Evolutionary conservation across 2,888 invertebrate species (phyloP).

Genomic region (Pseudococcus jackbeardsleyi): DNA sequence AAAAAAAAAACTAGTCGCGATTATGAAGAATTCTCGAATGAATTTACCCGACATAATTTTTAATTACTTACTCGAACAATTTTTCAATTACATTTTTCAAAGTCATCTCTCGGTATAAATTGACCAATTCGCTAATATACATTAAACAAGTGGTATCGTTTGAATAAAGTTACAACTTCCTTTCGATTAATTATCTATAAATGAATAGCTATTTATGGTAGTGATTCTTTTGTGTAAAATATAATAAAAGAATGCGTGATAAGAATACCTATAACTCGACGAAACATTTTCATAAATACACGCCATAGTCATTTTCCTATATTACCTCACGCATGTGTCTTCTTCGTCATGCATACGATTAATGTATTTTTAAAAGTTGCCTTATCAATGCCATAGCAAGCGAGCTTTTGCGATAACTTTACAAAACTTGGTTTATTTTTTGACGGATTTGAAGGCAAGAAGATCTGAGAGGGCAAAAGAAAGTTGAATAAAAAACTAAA

Average conservation of each 20-base stretch:
- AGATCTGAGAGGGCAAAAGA: neutral
- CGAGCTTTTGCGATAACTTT: neutral
- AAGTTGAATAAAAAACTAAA: neutral
- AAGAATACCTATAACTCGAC: neutral
- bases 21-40: too few species aligned
- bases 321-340: neutral
- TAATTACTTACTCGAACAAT: neutral
- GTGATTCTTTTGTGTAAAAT: conserved; percentile 31
- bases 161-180: neutral
- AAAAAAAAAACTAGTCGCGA: too few species aligned
- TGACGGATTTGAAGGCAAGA: neutral
- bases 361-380: neutral
- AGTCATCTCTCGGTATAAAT: neutral
- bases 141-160: neutral
- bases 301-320: conserved; percentile 1
- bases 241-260: conserved; percentile 36
- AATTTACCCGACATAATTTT: neutral
- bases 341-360: neutral
- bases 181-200: conserved; percentile 37
- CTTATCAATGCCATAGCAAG: neutral
- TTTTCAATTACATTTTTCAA: neutral
- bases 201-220: neutral
- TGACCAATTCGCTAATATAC: neutral
- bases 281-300: conserved; percentile 18
- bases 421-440: neutral